These are phyloP conservation scores for Caretta caretta DNA, from an alignment of 2,113 vertebrate species.

Conservation along the genomic window DNA sequence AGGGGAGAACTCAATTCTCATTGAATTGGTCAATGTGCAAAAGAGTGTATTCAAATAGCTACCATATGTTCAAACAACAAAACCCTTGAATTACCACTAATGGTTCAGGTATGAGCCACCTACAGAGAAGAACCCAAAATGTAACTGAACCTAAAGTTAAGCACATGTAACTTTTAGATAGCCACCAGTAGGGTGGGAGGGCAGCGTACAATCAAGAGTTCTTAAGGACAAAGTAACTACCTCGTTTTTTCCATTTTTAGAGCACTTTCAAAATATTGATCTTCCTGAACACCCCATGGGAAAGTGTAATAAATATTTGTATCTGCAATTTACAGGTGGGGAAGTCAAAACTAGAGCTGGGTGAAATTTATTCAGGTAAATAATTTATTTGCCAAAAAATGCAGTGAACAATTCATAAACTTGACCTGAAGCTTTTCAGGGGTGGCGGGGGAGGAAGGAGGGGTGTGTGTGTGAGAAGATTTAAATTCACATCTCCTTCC, in stretches of 20 bases:
- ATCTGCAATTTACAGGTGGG: background rate
- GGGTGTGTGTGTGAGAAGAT: too few species aligned
- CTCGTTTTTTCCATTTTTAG: background rate
- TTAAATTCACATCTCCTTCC: too few species aligned
- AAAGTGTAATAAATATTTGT: background rate
- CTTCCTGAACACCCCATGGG: background rate
- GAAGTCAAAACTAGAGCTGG: background rate
- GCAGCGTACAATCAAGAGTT: background rate
- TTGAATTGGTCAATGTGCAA: background rate
- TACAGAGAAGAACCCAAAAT: background rate
- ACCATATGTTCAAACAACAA: background rate
- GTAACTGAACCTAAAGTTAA: background rate
- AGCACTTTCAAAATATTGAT: background rate
- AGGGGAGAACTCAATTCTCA: too few species aligned
- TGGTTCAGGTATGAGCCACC: background rate
- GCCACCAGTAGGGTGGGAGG: too few species aligned
- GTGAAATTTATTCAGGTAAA: too few species aligned
- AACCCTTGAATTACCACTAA: background rate
- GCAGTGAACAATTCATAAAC: too few species aligned
- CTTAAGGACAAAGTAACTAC: accelerated
- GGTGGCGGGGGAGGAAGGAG: too few species aligned
- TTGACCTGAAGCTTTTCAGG: too few species aligned
- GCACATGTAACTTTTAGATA: background rate
- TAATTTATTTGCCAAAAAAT: too few species aligned
- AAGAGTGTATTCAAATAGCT: background rate